These are phyloP conservation scores for Puma concolor DNA, from an alignment of 2,113 vertebrate genomes.

Conservation along the genomic window DNA sequence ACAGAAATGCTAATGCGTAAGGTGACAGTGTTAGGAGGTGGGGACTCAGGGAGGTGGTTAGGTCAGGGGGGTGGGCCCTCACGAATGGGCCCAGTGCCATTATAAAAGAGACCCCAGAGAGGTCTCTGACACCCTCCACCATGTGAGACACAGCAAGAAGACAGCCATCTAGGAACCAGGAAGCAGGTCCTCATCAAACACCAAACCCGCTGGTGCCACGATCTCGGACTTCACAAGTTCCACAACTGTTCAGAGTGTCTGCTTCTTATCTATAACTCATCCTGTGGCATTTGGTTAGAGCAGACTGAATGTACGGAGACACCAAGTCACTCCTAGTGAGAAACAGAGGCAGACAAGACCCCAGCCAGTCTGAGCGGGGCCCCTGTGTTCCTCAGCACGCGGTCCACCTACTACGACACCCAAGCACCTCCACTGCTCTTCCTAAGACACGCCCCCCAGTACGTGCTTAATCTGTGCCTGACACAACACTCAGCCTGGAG, in stretches of 20 bases:
- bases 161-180: not conserved
- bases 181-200: not conserved
- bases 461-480: not conserved
- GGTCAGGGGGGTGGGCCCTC: not conserved
- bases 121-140: not conserved
- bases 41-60: not conserved
- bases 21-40: not conserved
- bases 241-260: too few relatives aligned
- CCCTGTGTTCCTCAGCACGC: accelerated
- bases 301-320: not conserved
- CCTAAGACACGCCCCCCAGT: not conserved
- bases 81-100: not conserved
- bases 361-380: accelerated
- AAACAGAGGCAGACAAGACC: not conserved
- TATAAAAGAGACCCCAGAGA: not conserved
- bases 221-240: not conserved
- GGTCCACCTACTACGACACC: accelerated
- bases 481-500: not conserved
- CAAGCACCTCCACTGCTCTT: not conserved
- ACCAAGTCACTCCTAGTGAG: not conserved
- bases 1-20: not conserved
- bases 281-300: not conserved
- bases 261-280: too few relatives aligned
- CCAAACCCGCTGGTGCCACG: not conserved
- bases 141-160: not conserved